phyloP scores from a whole-genome alignment of 2,797 vertebrate genomes.

The Carapus acus region DNA sequence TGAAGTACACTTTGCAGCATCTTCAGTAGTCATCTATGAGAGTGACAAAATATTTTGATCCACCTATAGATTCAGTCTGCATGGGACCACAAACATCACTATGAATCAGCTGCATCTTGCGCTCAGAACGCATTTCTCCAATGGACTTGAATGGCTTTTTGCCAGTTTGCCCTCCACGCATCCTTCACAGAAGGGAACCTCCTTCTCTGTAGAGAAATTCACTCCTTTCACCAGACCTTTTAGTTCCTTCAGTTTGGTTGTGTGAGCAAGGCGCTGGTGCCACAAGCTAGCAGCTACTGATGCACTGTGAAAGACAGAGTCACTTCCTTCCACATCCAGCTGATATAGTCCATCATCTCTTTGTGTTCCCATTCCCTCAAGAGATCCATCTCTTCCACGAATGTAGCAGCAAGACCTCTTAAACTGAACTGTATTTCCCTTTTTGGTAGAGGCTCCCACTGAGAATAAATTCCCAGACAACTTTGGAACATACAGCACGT shows the following conservation, averaged over 20 bases:
- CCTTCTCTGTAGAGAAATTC: conserved; percentile 22
- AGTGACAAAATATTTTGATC: conserved; percentile 42
- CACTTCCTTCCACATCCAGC: conserved; percentile 30
- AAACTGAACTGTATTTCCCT: conserved; percentile 38
- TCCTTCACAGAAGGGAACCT: conserved; percentile 27
- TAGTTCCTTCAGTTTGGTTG: conserved; percentile 21
- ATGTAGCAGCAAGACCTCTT: conserved; percentile 41
- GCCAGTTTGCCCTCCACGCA: conserved; percentile 29
- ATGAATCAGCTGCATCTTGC: conserved; percentile 34
- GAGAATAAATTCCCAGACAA: conserved; percentile 39
- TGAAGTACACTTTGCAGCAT: conserved; percentile 32
- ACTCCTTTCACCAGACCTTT: conserved; percentile 31
- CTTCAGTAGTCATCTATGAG: conserved; percentile 42
- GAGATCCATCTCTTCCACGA: conserved; percentile 22
- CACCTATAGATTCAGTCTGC: conserved; percentile 34
- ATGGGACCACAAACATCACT: conserved; percentile 49
- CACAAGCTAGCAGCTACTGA: conserved; percentile 31
- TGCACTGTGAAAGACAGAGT: conserved; percentile 21
- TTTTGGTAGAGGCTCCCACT: conserved; percentile 37
- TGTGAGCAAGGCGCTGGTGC: conserved; percentile 39
- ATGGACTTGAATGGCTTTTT: conserved; percentile 25
- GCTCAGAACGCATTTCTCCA: conserved; percentile 20
- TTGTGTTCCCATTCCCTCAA: conserved; percentile 38
- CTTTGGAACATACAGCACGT: conserved; percentile 50
- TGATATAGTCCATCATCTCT: conserved; percentile 39